A percentile compares a stretch with the other conserved stretches of the same genome.
phyloP scores from a whole-genome alignment of 2,888 invertebrate genomes.

The Eupithecia vulgata region DNA sequence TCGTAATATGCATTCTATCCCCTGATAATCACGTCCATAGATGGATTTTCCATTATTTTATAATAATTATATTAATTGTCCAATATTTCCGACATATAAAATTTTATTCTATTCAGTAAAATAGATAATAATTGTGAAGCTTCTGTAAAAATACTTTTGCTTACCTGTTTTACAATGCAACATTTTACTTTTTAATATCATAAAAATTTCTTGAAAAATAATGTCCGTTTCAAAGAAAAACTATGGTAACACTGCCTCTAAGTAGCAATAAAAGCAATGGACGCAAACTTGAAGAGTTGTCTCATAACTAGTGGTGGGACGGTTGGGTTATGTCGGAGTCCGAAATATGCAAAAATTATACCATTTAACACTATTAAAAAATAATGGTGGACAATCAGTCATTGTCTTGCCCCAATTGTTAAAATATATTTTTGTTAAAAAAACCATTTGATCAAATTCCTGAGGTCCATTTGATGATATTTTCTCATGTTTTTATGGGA shows the following conservation, averaged over 20 bases:
- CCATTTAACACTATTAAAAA: too few relatives aligned
- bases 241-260: constrained; percentile 38
- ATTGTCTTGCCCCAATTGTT: too few relatives aligned
- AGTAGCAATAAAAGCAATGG: constrained; percentile 46
- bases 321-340: constrained; percentile 8
- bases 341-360: background rate
- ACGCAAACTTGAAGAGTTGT: constrained; percentile 37
- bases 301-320: constrained; percentile 26
- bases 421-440: too few relatives aligned
- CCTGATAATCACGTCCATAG: too few relatives aligned
- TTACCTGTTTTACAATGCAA: background rate
- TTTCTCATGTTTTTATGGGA: too few relatives aligned
- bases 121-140: background rate
- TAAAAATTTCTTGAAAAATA: constrained; percentile 29
- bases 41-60: too few relatives aligned
- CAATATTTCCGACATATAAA: background rate
- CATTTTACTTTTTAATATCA: constrained; percentile 15
- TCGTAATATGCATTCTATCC: too few relatives aligned
- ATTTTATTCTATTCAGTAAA: too few relatives aligned
- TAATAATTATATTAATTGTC: too few relatives aligned
- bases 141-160: background rate
- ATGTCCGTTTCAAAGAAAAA: constrained; percentile 41
- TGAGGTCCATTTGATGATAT: too few relatives aligned
- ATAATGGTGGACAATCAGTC: too few relatives aligned
- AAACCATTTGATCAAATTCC: too few relatives aligned